phyloP scores from a whole-genome alignment of 2,797 vertebrate genomes.

The Anniella stebbinsi region DNA sequence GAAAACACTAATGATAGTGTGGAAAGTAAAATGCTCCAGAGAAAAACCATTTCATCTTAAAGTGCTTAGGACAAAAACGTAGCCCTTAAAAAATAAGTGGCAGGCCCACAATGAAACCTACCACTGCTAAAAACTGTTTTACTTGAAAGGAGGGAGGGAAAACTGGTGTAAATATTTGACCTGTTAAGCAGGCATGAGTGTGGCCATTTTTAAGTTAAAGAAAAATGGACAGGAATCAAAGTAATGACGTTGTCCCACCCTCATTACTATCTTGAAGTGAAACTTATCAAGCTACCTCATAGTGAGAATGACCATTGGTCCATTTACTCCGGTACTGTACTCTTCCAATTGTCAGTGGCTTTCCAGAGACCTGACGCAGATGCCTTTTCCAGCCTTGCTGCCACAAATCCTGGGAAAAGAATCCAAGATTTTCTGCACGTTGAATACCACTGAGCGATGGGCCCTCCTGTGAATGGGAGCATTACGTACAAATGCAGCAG shows the following conservation, averaged over 20 bases:
- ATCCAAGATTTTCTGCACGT: not conserved
- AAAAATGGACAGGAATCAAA: not conserved
- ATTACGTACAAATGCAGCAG: not conserved
- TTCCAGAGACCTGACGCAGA: not conserved
- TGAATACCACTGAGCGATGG: not conserved
- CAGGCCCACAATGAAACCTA: conserved; percentile 17
- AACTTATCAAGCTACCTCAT: not conserved
- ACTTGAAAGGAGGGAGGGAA: not conserved
- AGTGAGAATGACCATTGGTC: not conserved
- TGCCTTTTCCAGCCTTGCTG: not conserved
- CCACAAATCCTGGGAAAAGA: not conserved
- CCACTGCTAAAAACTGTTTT: rapidly evolving
- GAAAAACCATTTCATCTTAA: conserved; percentile 1
- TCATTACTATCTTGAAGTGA: not conserved
- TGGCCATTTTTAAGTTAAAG: not conserved
- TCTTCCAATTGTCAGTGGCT: not conserved
- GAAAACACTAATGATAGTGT: not conserved
- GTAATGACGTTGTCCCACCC: not conserved
- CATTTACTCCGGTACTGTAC: not conserved
- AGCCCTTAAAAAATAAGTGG: not conserved
- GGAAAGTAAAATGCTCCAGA: not conserved
- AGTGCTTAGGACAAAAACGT: not conserved
- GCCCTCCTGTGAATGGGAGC: not conserved
- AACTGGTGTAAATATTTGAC: not conserved
- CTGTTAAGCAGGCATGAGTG: not conserved